These are phyloP conservation scores for Anguilla japonica DNA, from an alignment of 2,113 vertebrate species.

Conservation along the genomic window DNA sequence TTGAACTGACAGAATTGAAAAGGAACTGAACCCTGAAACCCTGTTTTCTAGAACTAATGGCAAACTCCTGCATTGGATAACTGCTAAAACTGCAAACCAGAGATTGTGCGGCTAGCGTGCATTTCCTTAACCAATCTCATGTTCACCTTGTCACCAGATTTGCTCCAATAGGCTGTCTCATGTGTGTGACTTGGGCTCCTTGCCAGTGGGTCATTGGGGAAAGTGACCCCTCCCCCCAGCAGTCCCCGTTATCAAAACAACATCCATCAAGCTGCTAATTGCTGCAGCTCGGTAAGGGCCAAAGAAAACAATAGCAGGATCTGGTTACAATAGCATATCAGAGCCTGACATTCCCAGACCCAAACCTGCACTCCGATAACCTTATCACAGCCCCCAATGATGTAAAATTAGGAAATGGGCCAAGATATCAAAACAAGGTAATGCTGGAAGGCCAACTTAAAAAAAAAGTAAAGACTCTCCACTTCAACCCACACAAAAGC, in stretches of 20 bases:
- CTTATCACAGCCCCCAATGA: constrained; percentile 37
- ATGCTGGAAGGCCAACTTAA: background rate
- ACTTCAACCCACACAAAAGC: background rate
- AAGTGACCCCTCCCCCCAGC: constrained; percentile 19
- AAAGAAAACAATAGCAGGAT: constrained; percentile 55
- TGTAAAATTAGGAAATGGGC: constrained; percentile 33
- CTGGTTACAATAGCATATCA: constrained; percentile 48
- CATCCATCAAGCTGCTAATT: constrained; percentile 39
- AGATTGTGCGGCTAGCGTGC: background rate
- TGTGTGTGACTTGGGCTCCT: constrained; percentile 21
- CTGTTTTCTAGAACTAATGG: background rate
- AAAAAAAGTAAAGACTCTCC: background rate
- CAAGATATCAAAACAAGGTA: constrained; percentile 45
- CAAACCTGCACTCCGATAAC: constrained; percentile 38
- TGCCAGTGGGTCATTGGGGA: constrained; percentile 22
- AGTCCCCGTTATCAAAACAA: constrained; percentile 37
- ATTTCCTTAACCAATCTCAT: background rate
- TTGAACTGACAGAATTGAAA: too few species aligned
- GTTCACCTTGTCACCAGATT: background rate
- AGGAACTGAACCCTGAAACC: background rate
- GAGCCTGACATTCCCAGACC: constrained; percentile 17
- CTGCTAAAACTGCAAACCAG: background rate
- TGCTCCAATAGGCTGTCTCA: background rate
- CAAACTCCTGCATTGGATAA: background rate
- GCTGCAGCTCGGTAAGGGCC: constrained; percentile 22